phyloP scores from a whole-genome alignment of 23 tunicate genomes.

The Ascidia mentula region DNA sequence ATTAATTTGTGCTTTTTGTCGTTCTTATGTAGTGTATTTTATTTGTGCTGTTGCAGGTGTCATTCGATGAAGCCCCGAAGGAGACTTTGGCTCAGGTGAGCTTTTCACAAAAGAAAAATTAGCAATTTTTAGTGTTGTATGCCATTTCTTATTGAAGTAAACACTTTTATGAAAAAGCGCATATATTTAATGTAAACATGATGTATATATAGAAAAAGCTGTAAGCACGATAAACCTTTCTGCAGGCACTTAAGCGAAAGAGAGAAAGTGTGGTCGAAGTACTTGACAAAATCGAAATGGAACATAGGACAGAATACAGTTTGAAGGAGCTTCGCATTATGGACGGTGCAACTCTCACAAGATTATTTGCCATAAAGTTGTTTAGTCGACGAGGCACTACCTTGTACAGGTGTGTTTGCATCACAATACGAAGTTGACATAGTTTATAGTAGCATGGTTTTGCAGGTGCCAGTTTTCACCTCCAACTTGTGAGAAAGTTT shows the following conservation, averaged over 20 bases:
- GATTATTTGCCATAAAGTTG: not conserved
- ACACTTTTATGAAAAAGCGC: too few relatives aligned
- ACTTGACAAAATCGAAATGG: not conserved
- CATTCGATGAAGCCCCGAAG: not conserved
- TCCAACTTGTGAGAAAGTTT: not conserved
- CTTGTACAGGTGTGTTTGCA: not conserved
- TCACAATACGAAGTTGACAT: not conserved
- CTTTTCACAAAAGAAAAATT: too few relatives aligned
- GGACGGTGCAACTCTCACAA: not conserved
- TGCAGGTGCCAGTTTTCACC: not conserved
- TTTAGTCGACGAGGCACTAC: not conserved
- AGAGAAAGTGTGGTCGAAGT: not conserved
- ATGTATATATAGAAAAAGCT: too few relatives aligned
- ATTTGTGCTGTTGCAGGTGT: not conserved
- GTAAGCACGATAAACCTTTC: too few relatives aligned
- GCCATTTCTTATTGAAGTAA: too few relatives aligned
- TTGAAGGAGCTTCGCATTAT: not conserved
- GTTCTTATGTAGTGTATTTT: not conserved
- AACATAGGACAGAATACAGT: not conserved
- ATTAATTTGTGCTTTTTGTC: not conserved
- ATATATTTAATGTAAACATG: too few relatives aligned
- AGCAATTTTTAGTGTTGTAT: too few relatives aligned
- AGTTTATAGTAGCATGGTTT: not conserved
- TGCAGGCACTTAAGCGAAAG: not conserved
- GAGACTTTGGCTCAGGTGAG: constrained; percentile 6